Base-by-base conservation (phyloP, 2,888 invertebrate species). In the Eurytoma adleriae region DNA sequence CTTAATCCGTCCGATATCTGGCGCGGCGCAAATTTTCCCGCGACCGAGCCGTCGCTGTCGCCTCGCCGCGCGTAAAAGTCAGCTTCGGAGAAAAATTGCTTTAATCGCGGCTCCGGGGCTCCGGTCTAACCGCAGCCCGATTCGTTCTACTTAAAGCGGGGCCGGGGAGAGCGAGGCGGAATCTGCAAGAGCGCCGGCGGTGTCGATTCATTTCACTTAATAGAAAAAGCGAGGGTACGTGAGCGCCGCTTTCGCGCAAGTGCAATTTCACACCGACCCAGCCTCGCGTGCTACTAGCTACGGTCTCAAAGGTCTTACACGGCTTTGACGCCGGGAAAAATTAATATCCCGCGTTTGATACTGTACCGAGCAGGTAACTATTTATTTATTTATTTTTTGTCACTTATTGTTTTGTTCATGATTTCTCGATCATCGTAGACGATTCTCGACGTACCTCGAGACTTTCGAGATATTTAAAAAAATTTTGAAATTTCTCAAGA, bases 191-290 rank as follows among this genome's bases (percentile, higher is more conserved):
- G 20, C 14, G n/a, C 54, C 40, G 52, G 56, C 18, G 27, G 57
- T 69, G 79, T 79, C 79, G 64, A 79, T 74, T 74, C 79, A 56
- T 79, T 79, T 79, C 62, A 74, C 74, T 66, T 70, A 64, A 74
- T 79, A 57, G 64, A 62, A 68, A 48, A 67, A 57, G 18, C 56
- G n/a, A 18, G 62, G 24, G 48, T 50, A 40, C 57, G 24, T 24
- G 14, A 30, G n/a, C 62, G 18, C 24, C 59, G 56, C n/a, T 5
- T n/a, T n/a, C 40, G 24, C 54, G 64, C 66, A 57, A 67, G 67
- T 24, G 20, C n/a, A 40, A 24, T 20, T 57, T 67, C 56, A 40
- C 1, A 40, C 40, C 40, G 40, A 40, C 40, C 10, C 40, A 40
- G 10, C 10, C 54, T 20, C 20, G 16, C 27, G 48, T 50, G 24